phyloP scores from a whole-genome alignment of 2,888 invertebrate species.

The Tetragonisca angustula region DNA sequence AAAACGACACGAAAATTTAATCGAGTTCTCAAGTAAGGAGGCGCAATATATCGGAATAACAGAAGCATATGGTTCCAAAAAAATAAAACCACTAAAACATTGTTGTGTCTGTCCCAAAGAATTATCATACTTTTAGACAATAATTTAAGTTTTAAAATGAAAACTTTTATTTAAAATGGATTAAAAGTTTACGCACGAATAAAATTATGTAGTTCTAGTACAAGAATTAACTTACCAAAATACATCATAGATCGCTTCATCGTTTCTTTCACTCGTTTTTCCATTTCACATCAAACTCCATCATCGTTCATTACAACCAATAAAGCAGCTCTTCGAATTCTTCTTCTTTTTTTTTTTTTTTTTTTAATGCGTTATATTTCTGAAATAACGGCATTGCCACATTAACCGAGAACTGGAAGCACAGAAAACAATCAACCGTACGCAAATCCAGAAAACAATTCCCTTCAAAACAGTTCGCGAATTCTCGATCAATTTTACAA shows the following conservation, averaged over 20 bases:
- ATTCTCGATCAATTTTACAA: neutral
- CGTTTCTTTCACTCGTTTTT: neutral
- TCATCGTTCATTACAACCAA: neutral
- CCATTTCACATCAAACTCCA: neutral
- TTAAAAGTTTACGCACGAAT: neutral
- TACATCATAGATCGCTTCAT: neutral
- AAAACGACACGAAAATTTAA: neutral
- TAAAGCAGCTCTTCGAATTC: too few species aligned
- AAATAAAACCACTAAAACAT: too few species aligned
- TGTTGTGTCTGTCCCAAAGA: too few species aligned
- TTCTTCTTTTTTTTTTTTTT: too few species aligned
- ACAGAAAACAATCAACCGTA: neutral
- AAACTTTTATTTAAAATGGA: too few species aligned
- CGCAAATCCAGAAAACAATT: neutral
- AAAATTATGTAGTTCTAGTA: conserved; percentile 1
- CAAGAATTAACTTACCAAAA: neutral
- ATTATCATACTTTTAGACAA: too few species aligned
- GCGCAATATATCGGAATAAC: neutral
- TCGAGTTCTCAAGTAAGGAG: neutral
- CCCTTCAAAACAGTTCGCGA: neutral
- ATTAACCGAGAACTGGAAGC: neutral
- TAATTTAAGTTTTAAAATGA: too few species aligned
- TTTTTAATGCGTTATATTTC: too few species aligned
- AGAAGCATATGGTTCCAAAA: conserved; percentile 9
- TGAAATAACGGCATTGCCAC: too few species aligned